Conservation (phyloP, 2,888 invertebrate genomes). For the Drosophila meridionalis region DNA sequence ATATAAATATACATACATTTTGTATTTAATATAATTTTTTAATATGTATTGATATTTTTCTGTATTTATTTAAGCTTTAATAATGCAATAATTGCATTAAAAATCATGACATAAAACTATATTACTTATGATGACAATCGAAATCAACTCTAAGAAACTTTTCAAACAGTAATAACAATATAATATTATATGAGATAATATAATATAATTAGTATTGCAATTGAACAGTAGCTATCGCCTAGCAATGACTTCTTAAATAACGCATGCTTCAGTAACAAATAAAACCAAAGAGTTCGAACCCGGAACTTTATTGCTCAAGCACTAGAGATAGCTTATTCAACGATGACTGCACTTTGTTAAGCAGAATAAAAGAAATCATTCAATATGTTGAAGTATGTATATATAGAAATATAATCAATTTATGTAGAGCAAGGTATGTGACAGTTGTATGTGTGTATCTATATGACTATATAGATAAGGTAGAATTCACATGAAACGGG, state of each 20-base stretch:
- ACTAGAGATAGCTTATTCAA: conserved; percentile 4
- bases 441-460: background rate
- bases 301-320: background rate
- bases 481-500: background rate
- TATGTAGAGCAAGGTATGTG: background rate
- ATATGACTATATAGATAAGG: background rate
- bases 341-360: conserved; percentile 2
- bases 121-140: background rate
- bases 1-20: background rate
- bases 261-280: background rate
- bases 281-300: background rate
- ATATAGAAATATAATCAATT: background rate
- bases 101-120: background rate
- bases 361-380: background rate
- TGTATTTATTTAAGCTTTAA: too few relatives aligned
- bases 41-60: too few relatives aligned
- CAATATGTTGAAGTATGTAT: background rate
- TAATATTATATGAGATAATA: background rate
- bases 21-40: too few relatives aligned
- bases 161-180: background rate
- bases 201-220: background rate
- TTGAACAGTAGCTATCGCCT: background rate
- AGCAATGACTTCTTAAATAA: background rate
- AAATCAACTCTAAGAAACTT: background rate
- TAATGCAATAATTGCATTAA: too few relatives aligned